A percentile compares a stretch with the other conserved stretches of the same genome.
Conservation (phyloP, 2,113 vertebrate genomes). For the Saimiri boliviensis region DNA sequence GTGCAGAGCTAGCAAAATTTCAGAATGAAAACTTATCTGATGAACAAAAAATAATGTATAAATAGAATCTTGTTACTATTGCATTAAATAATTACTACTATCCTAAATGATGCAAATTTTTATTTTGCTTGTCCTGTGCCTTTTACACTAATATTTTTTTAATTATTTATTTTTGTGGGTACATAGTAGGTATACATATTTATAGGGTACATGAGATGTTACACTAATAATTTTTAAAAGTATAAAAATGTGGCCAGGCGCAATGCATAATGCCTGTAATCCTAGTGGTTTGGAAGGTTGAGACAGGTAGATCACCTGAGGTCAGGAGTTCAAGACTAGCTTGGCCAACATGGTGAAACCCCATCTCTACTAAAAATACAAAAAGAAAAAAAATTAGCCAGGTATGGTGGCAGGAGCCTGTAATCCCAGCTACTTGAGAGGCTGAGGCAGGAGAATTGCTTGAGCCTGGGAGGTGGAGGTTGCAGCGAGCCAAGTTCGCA, state of each 20-base stretch:
- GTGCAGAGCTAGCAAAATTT: conserved; percentile 9
- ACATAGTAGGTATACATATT: too few species aligned
- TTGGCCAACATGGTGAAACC: too few species aligned
- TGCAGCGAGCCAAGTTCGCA: not conserved
- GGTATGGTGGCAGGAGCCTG: too few species aligned
- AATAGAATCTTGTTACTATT: conserved; percentile 14
- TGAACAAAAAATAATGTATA: not conserved
- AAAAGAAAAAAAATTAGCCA: too few species aligned
- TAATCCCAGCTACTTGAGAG: too few species aligned
- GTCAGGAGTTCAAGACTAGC: not conserved
- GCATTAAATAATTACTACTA: conserved; percentile 27
- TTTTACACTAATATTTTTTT: not conserved
- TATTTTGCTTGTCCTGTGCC: not conserved
- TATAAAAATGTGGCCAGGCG: not conserved
- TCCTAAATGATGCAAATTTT: not conserved
- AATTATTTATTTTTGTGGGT: too few species aligned
- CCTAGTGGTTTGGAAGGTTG: not conserved
- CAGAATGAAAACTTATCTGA: conserved; percentile 3
- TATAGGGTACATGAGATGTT: too few species aligned
- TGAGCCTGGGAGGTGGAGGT: too few species aligned
- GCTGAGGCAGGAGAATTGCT: too few species aligned
- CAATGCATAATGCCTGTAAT: not conserved
- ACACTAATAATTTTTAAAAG: too few species aligned
- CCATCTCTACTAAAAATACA: too few species aligned
- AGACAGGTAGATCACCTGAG: not conserved